Base-by-base conservation (phyloP, 2,797 vertebrate species). In the Poecilia wingei region DNA sequence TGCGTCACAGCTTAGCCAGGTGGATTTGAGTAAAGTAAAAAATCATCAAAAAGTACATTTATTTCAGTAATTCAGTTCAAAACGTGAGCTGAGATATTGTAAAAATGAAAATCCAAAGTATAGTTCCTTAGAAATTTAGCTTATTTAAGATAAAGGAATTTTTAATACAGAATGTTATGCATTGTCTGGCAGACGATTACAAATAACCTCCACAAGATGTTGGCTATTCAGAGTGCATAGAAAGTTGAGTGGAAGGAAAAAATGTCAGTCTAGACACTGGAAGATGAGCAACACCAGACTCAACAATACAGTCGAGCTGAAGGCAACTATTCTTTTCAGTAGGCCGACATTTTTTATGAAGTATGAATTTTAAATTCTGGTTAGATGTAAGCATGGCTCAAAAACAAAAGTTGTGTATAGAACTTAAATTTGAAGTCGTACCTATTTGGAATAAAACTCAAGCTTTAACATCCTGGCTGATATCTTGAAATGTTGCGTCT, bases 1-100 rank as follows among this genome's bases (percentile, higher is more conserved):
- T 85, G 57, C 74, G 84, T 82, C 69, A 79, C 72, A 82, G 69
- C 81, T 86, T 83, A 75, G 45, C 72, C 22, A 80, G 22, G 61
- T 49, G 9, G 10, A 72, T 45, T 1, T 7, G 25, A 45, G 28
- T 71, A 7, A 45, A 46, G 25, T 45, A 70, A 14, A 45, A 45
- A 45, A 28, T 45, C 1, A 18, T 45, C 25, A 71, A 46, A 43
- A 43, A 43, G 25, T 69, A 5, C 1, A 25, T 28, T 69, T n/a
- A 45, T n/a, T 43, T 69, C 10, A 70, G 13, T 70, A 45, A 45
- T 28, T 28, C 13, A 70, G 13, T 16, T 46, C 4, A 18, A 70
- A 70, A 70, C 28, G 13, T 2, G 12, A 39, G 22, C 20, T 68
- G 3, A 41, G 22, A 5, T 39, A 4, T 46, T 28, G 3, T 18